Evolutionary conservation across 23 tunicate species (phyloP).

Genomic region (Oikopleura albicans): DNA sequence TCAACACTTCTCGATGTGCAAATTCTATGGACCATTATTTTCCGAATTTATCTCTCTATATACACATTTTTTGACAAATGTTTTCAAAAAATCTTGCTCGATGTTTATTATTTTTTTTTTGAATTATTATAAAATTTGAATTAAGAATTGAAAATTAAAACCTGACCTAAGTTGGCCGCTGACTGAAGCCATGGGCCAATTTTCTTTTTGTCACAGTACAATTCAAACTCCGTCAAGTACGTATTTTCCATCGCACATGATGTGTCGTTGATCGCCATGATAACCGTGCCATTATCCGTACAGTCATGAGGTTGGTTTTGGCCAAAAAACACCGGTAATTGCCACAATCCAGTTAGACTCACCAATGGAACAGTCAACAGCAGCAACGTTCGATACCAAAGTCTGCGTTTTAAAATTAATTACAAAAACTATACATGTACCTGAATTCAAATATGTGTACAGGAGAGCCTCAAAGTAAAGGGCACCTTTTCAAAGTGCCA

Average conservation of each 20-base stretch:
- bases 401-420: background rate
- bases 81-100: too few relatives aligned
- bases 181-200: background rate
- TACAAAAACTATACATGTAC: too few relatives aligned
- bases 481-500: too few relatives aligned
- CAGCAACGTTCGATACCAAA: conserved; percentile 5
- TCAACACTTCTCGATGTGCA: too few relatives aligned
- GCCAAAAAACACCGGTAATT: background rate
- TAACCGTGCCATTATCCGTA: background rate
- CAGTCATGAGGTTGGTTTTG: background rate
- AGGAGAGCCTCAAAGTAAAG: too few relatives aligned
- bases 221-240: background rate
- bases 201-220: background rate
- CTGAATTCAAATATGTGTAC: too few relatives aligned
- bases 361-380: background rate
- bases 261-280: background rate
- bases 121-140: too few relatives aligned
- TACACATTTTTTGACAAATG: too few relatives aligned
- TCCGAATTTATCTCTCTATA: too few relatives aligned
- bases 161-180: background rate
- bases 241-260: background rate
- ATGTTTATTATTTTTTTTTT: too few relatives aligned
- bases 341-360: conserved; percentile 12
- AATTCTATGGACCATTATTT: too few relatives aligned
- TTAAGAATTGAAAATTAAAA: too few relatives aligned